phyloP scores from a whole-genome alignment of 2,888 invertebrate species.

The Seira musarum region DNA sequence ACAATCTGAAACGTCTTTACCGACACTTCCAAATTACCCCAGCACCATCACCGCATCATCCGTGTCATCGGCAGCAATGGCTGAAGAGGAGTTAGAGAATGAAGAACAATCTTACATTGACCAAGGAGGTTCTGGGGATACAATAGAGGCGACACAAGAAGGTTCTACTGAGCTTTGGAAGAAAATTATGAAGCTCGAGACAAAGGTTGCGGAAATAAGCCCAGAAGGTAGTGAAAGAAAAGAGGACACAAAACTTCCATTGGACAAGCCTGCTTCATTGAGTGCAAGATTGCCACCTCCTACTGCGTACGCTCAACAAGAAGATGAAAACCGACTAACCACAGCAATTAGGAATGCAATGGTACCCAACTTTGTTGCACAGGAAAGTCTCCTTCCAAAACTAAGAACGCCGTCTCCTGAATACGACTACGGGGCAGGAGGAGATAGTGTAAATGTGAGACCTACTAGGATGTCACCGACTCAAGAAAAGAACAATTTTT shows the following conservation, averaged over 20 bases:
- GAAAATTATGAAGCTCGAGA: constrained; percentile 35
- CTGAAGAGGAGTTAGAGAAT: no score
- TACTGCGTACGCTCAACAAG: constrained; percentile 31
- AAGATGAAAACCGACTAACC: constrained; percentile 16
- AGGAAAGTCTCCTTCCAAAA: not conserved
- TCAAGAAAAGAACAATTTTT: no score
- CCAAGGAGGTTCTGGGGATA: no score
- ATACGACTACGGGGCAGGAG: constrained; percentile 31
- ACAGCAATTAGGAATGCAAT: constrained; percentile 32
- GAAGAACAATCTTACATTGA: no score
- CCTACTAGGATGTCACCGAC: no score
- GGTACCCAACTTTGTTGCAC: not conserved
- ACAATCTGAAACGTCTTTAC: no score
- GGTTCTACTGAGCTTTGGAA: constrained; percentile 30
- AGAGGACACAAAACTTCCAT: not conserved
- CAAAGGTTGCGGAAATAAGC: constrained; percentile 15
- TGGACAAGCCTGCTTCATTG: not conserved
- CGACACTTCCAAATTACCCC: no score
- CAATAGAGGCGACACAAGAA: not conserved
- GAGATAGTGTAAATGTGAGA: not conserved
- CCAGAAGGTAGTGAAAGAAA: not conserved
- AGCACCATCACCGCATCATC: no score
- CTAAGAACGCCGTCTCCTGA: not conserved
- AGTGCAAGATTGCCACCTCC: constrained; percentile 26
- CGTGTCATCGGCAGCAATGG: no score